phyloP scores from a whole-genome alignment of 2,888 invertebrate genomes.

The Actias luna region DNA sequence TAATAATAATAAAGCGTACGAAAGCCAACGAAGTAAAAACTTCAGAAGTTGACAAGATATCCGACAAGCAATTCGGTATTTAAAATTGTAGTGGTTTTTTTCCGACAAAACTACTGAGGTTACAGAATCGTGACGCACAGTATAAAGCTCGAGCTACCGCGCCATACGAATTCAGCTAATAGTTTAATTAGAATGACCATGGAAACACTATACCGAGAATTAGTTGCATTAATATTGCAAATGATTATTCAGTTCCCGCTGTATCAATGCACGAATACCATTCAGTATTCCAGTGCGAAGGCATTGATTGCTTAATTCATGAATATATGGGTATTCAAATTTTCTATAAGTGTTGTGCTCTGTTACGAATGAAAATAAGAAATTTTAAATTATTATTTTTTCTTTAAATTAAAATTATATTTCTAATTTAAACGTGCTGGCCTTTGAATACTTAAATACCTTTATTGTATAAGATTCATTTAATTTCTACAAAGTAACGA shows the following conservation, averaged over 20 bases:
- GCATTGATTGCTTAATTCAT: constrained; percentile 1
- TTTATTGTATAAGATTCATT: not conserved
- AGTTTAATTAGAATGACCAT: constrained; percentile 23
- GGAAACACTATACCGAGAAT: constrained; percentile 18
- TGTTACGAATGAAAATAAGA: not conserved
- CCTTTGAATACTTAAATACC: not conserved
- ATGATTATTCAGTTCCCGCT: constrained; percentile 9
- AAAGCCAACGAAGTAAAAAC: not conserved
- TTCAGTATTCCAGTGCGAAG: constrained; percentile 10
- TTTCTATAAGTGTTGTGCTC: not conserved
- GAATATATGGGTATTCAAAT: not conserved
- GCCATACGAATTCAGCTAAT: constrained; percentile 15
- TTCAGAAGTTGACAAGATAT: not conserved
- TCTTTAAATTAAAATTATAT: too few relatives aligned
- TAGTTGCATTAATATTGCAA: constrained; percentile 14
- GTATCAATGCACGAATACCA: constrained; percentile 7
- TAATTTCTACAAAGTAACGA: too few relatives aligned
- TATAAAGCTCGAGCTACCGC: not conserved
- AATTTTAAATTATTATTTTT: too few relatives aligned
- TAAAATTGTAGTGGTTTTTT: constrained; percentile 3
- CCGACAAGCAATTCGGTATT: not conserved
- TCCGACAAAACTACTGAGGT: not conserved
- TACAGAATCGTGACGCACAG: constrained; percentile 15
- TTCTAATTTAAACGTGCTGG: not conserved
- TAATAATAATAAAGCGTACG: not conserved